These are phyloP conservation scores for Bombus confusus DNA, from an alignment of 1,140 invertebrate species.

Conservation along the genomic window DNA sequence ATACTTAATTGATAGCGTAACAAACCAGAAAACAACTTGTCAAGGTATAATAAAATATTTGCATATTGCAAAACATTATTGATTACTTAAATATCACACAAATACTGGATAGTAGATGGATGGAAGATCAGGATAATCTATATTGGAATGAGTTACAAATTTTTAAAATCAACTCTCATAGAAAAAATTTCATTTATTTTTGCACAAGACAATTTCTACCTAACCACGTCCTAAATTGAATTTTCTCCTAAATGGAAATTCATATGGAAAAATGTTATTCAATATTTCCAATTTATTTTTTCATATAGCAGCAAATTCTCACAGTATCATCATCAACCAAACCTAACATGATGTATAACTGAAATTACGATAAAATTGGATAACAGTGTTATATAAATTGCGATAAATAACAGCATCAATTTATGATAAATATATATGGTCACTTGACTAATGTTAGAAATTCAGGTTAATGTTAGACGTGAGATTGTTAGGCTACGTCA, in stretches of 20 bases:
- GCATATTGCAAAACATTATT: no score
- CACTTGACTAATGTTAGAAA: neutral
- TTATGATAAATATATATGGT: neutral
- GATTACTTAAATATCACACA: no score
- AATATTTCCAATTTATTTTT: neutral
- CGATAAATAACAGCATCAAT: neutral
- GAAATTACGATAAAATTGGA: neutral
- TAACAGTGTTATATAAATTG: neutral
- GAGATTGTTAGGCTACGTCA: neutral
- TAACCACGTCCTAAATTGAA: neutral
- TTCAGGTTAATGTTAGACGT: neutral
- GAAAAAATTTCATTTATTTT: neutral
- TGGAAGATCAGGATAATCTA: neutral
- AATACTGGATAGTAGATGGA: neutral
- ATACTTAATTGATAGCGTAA: no score
- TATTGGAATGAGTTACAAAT: neutral
- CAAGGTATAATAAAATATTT: no score
- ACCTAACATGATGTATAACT: neutral
- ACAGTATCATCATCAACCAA: no score
- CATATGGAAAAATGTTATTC: neutral
- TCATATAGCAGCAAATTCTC: neutral
- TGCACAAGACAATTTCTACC: neutral
- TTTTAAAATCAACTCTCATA: neutral
- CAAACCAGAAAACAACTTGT: no score
- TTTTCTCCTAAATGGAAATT: neutral